Evolutionary conservation across 2,888 invertebrate species (phyloP).

Genomic region (Trilocha varians): DNA sequence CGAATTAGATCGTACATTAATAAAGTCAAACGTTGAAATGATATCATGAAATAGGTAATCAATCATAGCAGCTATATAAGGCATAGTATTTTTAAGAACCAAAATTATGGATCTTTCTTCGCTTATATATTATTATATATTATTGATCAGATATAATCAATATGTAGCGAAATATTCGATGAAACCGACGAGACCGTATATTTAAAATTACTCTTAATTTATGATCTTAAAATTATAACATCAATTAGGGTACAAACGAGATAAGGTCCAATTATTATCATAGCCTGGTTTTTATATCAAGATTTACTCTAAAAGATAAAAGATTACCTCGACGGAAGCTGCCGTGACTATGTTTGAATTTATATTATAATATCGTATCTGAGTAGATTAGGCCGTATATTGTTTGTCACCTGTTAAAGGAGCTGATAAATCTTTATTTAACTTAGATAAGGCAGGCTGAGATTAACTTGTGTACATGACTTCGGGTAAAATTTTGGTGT

Average conservation of each 20-base stretch:
- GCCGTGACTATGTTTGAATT: slow-evolving; percentile 53
- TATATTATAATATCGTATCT: slow-evolving; percentile 53
- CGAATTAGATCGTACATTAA: not conserved
- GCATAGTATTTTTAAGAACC: too few relatives aligned
- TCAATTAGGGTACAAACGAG: slow-evolving; percentile 1
- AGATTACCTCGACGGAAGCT: slow-evolving; percentile 64
- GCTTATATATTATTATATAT: too few relatives aligned
- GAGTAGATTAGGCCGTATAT: slow-evolving; percentile 49
- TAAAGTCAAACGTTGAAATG: too few relatives aligned
- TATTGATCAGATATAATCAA: too few relatives aligned
- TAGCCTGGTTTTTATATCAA: slow-evolving; percentile 33
- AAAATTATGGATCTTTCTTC: too few relatives aligned
- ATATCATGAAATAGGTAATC: too few relatives aligned
- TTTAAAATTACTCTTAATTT: slow-evolving; percentile 1
- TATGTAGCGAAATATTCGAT: too few relatives aligned
- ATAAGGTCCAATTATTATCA: slow-evolving; percentile 31
- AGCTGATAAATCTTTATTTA: slow-evolving; percentile 59
- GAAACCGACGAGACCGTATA: too few relatives aligned
- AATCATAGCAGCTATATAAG: too few relatives aligned
- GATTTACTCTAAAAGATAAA: slow-evolving; percentile 40
- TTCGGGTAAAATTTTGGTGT: not conserved
- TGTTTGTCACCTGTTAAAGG: slow-evolving; percentile 58
- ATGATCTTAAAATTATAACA: not conserved
- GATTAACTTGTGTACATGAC: not conserved
- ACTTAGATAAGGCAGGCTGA: slow-evolving; percentile 36